These are phyloP conservation scores for Borostomias antarcticus DNA, from an alignment of 2,797 vertebrate genomes.

Conservation along the genomic window DNA sequence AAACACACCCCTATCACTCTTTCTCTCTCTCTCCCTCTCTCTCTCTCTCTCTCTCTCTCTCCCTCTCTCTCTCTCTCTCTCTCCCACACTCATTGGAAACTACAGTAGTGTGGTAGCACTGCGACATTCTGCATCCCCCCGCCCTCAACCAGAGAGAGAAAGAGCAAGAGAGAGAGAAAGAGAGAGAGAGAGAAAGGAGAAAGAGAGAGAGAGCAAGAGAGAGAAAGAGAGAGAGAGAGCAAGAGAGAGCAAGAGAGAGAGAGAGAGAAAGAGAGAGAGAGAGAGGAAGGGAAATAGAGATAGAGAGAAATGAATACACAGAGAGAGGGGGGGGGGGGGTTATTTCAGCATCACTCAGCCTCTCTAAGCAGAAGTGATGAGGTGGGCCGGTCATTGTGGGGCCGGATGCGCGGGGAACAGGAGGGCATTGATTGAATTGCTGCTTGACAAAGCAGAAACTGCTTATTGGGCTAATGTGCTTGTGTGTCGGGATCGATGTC, in stretches of 20 bases:
- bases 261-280: no score
- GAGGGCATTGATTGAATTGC: conserved; percentile 75
- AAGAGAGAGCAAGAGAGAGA: no score
- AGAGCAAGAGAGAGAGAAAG: no score
- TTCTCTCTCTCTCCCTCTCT: background rate
- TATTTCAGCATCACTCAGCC: conserved; percentile 44
- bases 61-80: background rate
- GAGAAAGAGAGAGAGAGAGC: no score
- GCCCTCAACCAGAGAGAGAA: no score
- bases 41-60: background rate
- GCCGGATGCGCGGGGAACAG: conserved; percentile 59
- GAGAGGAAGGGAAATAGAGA: no score
- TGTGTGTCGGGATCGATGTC: conserved; percentile 72
- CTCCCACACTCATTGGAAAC: background rate
- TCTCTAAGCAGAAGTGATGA: conserved; percentile 65
- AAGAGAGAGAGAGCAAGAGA: no score
- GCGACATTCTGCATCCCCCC: no score
- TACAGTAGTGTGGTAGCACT: no score
- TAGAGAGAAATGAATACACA: no score
- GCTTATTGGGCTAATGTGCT: conserved; percentile 79
- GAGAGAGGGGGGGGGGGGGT: background rate
- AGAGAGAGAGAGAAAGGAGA: no score
- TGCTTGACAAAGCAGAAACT: conserved; percentile 80
- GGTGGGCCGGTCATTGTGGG: conserved; percentile 62
- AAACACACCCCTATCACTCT: background rate